Evolutionary conservation across 1,140 invertebrate species (phyloP), one percentile per base, ranked within the genome.

Genomic region (Drosophila sulfurigaster): DNA sequence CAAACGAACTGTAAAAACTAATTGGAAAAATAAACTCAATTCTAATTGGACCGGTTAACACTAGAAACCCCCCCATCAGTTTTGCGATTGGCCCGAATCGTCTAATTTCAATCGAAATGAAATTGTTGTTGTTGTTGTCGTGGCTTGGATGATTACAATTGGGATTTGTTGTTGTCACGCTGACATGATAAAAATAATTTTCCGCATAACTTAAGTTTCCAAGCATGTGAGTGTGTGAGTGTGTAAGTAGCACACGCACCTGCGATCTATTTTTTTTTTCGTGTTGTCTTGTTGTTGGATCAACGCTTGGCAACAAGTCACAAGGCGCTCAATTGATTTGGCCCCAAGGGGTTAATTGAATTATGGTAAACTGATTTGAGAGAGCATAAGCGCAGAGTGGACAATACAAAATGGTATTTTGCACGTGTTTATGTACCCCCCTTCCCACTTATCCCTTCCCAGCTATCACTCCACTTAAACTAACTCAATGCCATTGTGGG

Each of bases 321-420:
- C 66, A 79, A 73, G 81, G 35, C 58, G 48, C 11, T 13, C 66
- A 91, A 91, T 91, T 88, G 78, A 81, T 75, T 81, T 76, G 82
- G 88, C 78, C 88, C 75, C 82, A 87, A 67, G 73, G 75, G 88
- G 88, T 91, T 91, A 91, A 91, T 87, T 91, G 71, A 91, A 91
- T 89, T 89, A 89, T 89, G 65, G 71, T 70, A 66, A 81, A 90
- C 75, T 89, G 85, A 89, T 89, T 89, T 85, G 25, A 20, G 30
- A 32, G 3, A 63, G 38, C 46, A 32, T 30, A 15, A 51, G 5
- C 38, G 10, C 8, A 7, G n/a, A n/a, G 7, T 10, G 48, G 4
- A 38, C 2, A 16, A 28, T n/a, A 15, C 28, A 1, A 20, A 38
- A 16, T 2, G 32, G 32, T 7, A 32, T 51, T 32, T 38, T 75